A percentile compares a stretch with the other conserved stretches of the same genome.
phyloP scores from a whole-genome alignment of 2,113 vertebrate species.

The Erythrolamprus reginae region DNA sequence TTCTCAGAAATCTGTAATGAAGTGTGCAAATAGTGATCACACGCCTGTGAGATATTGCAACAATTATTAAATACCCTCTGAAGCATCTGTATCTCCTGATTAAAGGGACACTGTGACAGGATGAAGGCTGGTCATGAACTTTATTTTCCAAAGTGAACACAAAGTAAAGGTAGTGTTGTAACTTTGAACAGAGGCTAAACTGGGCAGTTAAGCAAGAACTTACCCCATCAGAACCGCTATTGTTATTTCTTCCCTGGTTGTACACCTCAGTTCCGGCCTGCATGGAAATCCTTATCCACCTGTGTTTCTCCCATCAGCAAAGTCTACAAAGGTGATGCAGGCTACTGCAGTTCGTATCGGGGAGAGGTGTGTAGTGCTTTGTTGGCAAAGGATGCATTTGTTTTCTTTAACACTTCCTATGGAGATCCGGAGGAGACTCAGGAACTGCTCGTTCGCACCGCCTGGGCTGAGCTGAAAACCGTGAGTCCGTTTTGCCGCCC shows the following conservation, averaged over 20 bases:
- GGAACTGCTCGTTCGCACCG: slow-evolving; percentile 82
- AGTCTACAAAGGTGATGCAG: slow-evolving; percentile 80
- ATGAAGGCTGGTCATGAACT: not conserved
- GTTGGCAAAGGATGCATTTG: slow-evolving; percentile 74
- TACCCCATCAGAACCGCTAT: not conserved
- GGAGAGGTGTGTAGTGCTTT: slow-evolving; percentile 80
- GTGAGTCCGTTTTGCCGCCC: slow-evolving; percentile 79
- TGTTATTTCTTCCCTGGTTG: not conserved
- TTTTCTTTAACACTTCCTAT: slow-evolving; percentile 92
- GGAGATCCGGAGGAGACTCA: slow-evolving; percentile 85
- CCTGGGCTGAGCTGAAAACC: slow-evolving; percentile 79
- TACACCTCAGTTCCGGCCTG: not conserved
- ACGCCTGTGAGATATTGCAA: not conserved
- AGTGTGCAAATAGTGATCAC: not conserved
- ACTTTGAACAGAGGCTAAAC: not conserved
- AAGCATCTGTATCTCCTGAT: not conserved
- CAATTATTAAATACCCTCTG: not conserved
- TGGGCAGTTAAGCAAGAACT: not conserved
- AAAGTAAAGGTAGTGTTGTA: not conserved
- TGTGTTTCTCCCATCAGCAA: slow-evolving; percentile 59
- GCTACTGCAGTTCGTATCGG: slow-evolving; percentile 88
- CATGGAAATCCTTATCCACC: not conserved
- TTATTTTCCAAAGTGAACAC: not conserved
- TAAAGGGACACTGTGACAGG: not conserved
- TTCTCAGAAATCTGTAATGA: not conserved